A percentile compares a stretch with the other conserved stretches of the same genome.
Conservation (phyloP, 2,113 vertebrate genomes). For the Gavia stellata region DNA sequence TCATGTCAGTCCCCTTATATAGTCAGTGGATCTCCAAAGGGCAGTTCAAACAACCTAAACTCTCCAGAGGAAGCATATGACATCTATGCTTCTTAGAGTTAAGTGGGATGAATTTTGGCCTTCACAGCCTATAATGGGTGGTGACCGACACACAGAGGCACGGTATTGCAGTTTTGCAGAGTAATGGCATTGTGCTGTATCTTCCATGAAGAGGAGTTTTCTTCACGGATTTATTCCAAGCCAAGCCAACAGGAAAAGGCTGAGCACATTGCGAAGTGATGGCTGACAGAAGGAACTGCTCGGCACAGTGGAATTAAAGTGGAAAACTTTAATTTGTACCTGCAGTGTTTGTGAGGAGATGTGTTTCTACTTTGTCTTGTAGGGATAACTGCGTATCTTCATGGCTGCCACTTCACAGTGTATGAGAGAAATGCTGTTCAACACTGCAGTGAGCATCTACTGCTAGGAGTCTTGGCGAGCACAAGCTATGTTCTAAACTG, state of each 20-base stretch:
- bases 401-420: background rate
- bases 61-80: background rate
- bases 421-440: background rate
- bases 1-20: background rate
- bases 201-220: background rate
- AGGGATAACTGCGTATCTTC: background rate
- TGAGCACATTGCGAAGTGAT: background rate
- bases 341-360: background rate
- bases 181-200: background rate
- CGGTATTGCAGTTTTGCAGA: background rate
- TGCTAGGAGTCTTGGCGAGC: background rate
- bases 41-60: background rate
- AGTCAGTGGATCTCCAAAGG: background rate
- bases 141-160: background rate
- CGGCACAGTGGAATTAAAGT: background rate
- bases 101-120: background rate
- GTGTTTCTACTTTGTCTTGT: background rate
- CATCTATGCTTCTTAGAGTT: background rate
- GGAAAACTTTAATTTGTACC: background rate
- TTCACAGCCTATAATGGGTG: background rate
- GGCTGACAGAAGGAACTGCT: background rate
- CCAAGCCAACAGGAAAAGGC: background rate
- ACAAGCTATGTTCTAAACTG: background rate
- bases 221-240: background rate
- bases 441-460: background rate